Conservation (phyloP, 2,888 invertebrate species). For the Eupithecia vulgata region DNA sequence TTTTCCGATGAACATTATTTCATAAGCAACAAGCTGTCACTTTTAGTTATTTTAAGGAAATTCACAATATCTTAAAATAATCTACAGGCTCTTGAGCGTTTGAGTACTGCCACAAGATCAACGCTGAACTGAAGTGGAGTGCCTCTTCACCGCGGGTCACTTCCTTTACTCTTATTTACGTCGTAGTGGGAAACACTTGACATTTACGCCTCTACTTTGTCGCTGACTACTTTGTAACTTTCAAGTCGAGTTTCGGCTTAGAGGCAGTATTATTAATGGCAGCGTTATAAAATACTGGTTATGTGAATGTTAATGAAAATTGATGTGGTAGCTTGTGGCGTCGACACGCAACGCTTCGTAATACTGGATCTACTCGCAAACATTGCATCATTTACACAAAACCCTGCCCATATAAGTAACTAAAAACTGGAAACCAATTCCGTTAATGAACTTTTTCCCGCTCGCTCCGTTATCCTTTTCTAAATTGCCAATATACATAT, state of each 20-base stretch:
- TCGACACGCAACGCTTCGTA: slow-evolving; percentile 51
- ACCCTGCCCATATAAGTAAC: slow-evolving; percentile 19
- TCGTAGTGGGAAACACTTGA: slow-evolving; percentile 43
- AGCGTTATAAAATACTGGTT: slow-evolving; percentile 37
- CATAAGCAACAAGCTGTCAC: not conserved
- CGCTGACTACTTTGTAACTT: slow-evolving; percentile 25
- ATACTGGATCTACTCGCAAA: slow-evolving; percentile 23
- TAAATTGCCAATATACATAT: not conserved
- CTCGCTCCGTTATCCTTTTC: slow-evolving; percentile 13
- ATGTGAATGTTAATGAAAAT: slow-evolving; percentile 48
- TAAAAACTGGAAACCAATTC: slow-evolving; percentile 39
- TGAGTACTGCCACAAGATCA: slow-evolving; percentile 21
- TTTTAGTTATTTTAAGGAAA: not conserved
- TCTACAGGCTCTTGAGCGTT: slow-evolving; percentile 12
- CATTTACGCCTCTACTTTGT: slow-evolving; percentile 40
- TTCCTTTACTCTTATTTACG: slow-evolving; percentile 50
- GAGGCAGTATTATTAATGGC: slow-evolving; percentile 19
- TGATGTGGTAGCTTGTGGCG: slow-evolving; percentile 43
- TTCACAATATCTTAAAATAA: not conserved
- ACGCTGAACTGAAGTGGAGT: slow-evolving; percentile 39
- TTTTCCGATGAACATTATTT: not conserved
- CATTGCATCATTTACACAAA: slow-evolving; percentile 27
- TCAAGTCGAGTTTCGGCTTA: slow-evolving; percentile 10
- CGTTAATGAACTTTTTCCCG: slow-evolving; percentile 39
- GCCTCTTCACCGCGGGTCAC: slow-evolving; percentile 47